Evolutionary conservation across 2,888 invertebrate species (phyloP).

Genomic region (Alloplasta piceator): DNA sequence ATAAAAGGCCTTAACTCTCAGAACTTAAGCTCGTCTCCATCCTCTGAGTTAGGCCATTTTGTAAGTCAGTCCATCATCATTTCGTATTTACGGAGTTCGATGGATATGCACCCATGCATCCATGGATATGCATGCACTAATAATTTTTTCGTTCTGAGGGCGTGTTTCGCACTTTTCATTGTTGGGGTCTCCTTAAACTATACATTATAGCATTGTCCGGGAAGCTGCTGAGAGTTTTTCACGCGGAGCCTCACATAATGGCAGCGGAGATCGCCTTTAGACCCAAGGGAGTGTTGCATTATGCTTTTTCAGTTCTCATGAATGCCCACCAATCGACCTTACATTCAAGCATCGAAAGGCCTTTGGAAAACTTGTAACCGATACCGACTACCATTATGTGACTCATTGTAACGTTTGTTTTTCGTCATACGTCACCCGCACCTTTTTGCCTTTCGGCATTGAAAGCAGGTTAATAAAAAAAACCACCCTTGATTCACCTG

Average conservation of each 20-base stretch:
- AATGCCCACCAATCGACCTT: background rate
- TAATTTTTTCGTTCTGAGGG: constrained; percentile 57
- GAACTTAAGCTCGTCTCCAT: no score
- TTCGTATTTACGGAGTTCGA: background rate
- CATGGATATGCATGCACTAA: constrained; percentile 25
- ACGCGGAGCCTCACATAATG: background rate
- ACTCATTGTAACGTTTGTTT: constrained; percentile 47
- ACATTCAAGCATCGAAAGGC: constrained; percentile 8
- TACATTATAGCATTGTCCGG: constrained; percentile 77
- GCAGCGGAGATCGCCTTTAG: background rate
- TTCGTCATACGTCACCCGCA: background rate
- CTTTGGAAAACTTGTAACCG: constrained; percentile 42
- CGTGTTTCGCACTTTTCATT: constrained; percentile 79
- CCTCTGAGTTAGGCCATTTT: no score
- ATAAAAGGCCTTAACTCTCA: background rate
- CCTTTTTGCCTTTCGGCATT: background rate
- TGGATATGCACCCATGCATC: constrained; percentile 10
- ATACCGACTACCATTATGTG: constrained; percentile 42
- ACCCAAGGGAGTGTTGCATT: constrained; percentile 14
- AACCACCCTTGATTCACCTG: constrained; percentile 34
- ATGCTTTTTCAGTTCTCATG: constrained; percentile 2
- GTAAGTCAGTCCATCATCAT: background rate
- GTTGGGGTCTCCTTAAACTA: constrained; percentile 73
- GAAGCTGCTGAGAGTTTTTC: constrained; percentile 12
- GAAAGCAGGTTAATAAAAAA: no score